Conservation (phyloP, 2,888 invertebrate genomes). For the Plebejus anna region DNA sequence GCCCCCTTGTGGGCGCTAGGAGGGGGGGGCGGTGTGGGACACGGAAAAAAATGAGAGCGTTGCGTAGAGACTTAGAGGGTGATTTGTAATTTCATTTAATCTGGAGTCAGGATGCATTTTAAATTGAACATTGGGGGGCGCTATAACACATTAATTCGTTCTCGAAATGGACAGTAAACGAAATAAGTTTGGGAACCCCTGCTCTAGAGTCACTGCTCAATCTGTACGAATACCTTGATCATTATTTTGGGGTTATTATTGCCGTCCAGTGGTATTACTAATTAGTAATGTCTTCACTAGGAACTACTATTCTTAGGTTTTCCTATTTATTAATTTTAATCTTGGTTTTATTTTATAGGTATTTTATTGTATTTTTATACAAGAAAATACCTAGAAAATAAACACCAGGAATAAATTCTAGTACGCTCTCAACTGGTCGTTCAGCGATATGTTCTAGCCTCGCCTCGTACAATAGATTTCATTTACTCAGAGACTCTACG, state of each 20-base stretch:
- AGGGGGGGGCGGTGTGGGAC: no score
- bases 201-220: no score
- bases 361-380: background rate
- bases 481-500: constrained; percentile 21
- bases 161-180: no score
- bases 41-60: no score
- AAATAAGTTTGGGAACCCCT: no score
- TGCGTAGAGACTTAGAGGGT: no score
- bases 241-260: background rate
- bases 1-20: no score
- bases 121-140: no score
- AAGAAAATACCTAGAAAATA: constrained; percentile 7
- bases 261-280: background rate
- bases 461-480: constrained; percentile 23
- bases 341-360: background rate
- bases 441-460: background rate
- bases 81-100: no score
- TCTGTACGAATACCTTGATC: background rate
- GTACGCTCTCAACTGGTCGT: background rate
- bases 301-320: no score
- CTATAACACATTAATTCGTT: no score
- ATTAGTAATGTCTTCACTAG: background rate
- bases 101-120: no score
- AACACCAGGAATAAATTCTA: constrained; percentile 4
- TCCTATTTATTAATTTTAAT: background rate